Percentiles rank a stretch among this genome's conserved stretches.
Conservation (phyloP, 2,113 vertebrate species). For the Romanogobio albipinnatus region DNA sequence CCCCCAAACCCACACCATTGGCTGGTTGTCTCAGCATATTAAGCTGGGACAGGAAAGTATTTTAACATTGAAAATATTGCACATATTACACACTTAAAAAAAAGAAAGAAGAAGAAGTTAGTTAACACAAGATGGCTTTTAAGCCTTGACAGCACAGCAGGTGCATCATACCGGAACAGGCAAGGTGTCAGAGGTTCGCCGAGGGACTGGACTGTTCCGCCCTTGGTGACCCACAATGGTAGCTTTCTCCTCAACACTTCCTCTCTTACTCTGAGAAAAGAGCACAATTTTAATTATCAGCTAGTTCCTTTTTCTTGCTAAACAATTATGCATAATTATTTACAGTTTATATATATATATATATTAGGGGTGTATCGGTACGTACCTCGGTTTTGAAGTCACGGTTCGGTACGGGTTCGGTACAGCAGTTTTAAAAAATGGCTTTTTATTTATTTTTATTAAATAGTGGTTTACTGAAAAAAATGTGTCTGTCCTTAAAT, state of each 20-base stretch:
- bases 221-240: slow-evolving; percentile 66
- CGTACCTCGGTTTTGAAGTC: no score
- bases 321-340: neutral
- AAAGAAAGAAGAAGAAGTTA: neutral
- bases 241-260: slow-evolving; percentile 65
- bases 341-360: neutral
- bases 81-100: neutral
- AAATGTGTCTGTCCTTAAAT: no score
- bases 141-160: neutral
- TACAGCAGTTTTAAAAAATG: no score
- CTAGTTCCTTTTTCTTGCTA: neutral
- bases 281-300: neutral
- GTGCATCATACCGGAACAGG: slow-evolving; percentile 54
- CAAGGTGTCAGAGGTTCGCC: slow-evolving; percentile 63
- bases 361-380: neutral
- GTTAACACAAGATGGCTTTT: neutral
- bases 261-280: slow-evolving; percentile 60
- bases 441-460: no score
- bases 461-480: no score
- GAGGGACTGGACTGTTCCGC: slow-evolving; percentile 60
- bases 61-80: neutral
- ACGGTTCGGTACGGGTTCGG: no score
- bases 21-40: neutral
- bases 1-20: neutral
- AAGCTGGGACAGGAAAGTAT: neutral